Conservation (phyloP, 2,113 vertebrate species). For the Vombatus ursinus region DNA sequence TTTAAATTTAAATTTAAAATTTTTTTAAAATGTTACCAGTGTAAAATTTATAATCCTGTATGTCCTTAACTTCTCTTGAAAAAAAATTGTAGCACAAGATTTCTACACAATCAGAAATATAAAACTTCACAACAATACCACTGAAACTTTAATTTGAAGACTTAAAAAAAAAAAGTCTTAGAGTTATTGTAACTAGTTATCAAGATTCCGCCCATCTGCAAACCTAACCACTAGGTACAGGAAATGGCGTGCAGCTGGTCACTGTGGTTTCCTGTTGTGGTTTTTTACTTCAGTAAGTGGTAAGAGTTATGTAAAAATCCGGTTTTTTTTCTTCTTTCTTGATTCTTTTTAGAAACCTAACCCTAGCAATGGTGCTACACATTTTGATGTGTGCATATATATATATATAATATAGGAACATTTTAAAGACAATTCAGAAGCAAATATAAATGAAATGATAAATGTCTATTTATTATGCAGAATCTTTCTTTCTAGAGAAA, state of each 20-base stretch:
- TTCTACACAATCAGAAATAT: conserved; percentile 7
- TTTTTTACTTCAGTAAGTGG: conserved; percentile 42
- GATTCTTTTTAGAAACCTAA: conserved; percentile 20
- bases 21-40: not conserved
- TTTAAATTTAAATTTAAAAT: no score
- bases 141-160: conserved; percentile 21
- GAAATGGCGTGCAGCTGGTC: not conserved
- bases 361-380: not conserved
- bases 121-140: not conserved
- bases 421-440: not conserved
- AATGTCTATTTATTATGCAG: not conserved
- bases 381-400: not conserved
- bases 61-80: not conserved
- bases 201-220: not conserved
- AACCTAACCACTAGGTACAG: accelerated
- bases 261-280: conserved; percentile 59
- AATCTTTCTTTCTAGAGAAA: not conserved
- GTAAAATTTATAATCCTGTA: not conserved
- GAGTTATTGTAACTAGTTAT: not conserved
- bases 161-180: not conserved
- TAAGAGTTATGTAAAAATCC: conserved; percentile 8
- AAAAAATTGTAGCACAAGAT: not conserved
- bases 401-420: not conserved
- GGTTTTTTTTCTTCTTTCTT: conserved; percentile 34
- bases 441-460: not conserved